Evolutionary conservation across 2,888 invertebrate genomes (phyloP).

Genomic region (Eudasyphora cyanicolor): DNA sequence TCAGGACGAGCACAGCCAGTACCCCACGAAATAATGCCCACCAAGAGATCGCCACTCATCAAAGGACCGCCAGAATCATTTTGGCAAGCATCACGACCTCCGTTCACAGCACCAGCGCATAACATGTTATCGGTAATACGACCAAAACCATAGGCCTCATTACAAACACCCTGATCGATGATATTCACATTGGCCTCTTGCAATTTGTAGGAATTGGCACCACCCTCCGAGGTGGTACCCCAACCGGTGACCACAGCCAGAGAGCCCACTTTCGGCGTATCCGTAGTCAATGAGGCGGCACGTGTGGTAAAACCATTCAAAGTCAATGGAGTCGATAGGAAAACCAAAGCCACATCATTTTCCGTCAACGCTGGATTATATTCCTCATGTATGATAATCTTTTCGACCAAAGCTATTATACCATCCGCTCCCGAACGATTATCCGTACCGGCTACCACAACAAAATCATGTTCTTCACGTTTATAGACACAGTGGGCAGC

Average conservation of each 20-base stretch:
- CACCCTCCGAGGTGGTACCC: conserved; percentile 64
- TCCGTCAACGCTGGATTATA: conserved; percentile 78
- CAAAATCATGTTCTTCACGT: conserved; percentile 31
- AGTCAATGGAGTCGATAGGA: conserved; percentile 67
- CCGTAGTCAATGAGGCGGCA: conserved; percentile 51
- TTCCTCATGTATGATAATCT: conserved; percentile 75
- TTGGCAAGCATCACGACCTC: conserved; percentile 70
- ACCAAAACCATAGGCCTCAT: conserved; percentile 68
- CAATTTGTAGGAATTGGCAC: conserved; percentile 65
- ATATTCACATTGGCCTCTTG: conserved; percentile 72
- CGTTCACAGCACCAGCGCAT: conserved; percentile 70
- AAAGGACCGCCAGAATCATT: conserved; percentile 68
- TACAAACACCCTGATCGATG: conserved; percentile 68
- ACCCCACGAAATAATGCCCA: conserved; percentile 68
- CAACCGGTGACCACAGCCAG: conserved; percentile 64
- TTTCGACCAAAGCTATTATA: conserved; percentile 59
- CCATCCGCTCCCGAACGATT: conserved; percentile 75
- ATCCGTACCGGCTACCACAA: conserved; percentile 81
- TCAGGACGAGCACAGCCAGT: conserved; percentile 63
- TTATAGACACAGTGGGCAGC: conserved; percentile 75
- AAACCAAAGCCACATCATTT: conserved; percentile 79
- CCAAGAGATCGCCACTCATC: conserved; percentile 47
- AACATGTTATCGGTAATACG: conserved; percentile 71
- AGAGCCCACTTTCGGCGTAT: conserved; percentile 28
- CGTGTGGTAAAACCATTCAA: conserved; percentile 50